Base-by-base conservation (phyloP, 2,113 vertebrate genomes). In the Erpornis zantholeuca region DNA sequence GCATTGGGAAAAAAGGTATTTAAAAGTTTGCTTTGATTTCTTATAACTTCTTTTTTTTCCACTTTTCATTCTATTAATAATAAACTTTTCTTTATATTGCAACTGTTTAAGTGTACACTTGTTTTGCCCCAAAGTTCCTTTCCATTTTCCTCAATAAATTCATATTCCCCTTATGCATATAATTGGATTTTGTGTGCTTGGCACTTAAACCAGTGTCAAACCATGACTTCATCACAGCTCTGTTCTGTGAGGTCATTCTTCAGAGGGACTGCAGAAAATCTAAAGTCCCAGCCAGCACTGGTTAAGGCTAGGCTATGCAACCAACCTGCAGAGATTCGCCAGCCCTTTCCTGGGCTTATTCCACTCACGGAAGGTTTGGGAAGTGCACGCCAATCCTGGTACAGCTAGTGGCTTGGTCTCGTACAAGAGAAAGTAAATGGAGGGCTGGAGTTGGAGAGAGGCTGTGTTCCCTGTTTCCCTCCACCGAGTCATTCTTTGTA, bases 271-370 rank as follows among this genome's bases (percentile, higher is more conserved):
- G 8, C 33, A 49, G 23, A 35, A 59, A 75, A 33, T 21, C 31
- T 47, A 0, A 40, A 64, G 9, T 12, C 12, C 3, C 21, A 23
- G 5, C 7, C 14, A 33, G 25, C 28, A 44, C 4, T 15, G 33
- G 38, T 8, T 75, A 42, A 42, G 40, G 40, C 40, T 42, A 42
- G 13, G 13, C 21, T 35, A 31, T 15, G 7, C 40, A 5, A 17
- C 4, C 17, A 36, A 4, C 1, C 9, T 28, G 10, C 1, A 3
- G 22, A 35, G 24, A 45, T 4, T 2, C 1, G 3, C 15, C 27
- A 52, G 6, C 3, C 8, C 27, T 88, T 19, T 20, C 5, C 19
- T 47, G 29, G 15, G 10, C 9, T 44, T 7, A 0, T 50, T 65
- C 9, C 16, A 24, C 9, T 28, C 17, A 4, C 6, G 11, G 27